Evolutionary conservation across 2,888 invertebrate genomes (phyloP).

Genomic region (Thysanoteuthis rhombus): DNA sequence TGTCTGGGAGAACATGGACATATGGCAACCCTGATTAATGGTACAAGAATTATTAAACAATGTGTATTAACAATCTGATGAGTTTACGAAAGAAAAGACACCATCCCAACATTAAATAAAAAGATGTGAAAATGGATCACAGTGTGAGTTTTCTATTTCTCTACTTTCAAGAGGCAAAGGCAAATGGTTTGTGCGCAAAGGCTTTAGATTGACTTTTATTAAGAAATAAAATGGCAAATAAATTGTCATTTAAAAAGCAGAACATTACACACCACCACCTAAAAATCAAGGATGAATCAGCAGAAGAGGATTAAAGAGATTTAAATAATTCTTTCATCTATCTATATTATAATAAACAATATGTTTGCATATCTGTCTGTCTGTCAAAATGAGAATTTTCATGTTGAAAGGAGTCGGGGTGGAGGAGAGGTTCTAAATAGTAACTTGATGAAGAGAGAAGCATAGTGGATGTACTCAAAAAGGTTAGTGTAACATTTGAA

Average conservation of each 20-base stretch:
- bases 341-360: too few species aligned
- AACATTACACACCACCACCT: background rate
- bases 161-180: background rate
- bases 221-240: background rate
- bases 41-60: too few species aligned
- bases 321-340: too few species aligned
- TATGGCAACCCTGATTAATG: too few species aligned
- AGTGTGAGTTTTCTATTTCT: background rate
- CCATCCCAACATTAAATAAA: background rate
- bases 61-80: background rate
- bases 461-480: too few species aligned
- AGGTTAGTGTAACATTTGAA: too few species aligned
- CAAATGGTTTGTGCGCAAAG: background rate
- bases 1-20: too few species aligned
- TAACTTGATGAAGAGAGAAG: too few species aligned
- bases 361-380: too few species aligned
- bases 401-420: too few species aligned
- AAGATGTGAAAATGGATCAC: background rate
- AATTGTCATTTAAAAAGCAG: background rate
- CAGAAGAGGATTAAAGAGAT: background rate
- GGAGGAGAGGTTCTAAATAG: too few species aligned
- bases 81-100: background rate
- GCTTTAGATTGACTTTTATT: background rate
- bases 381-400: too few species aligned
- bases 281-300: background rate